Conservation (phyloP, 2,797 vertebrate genomes). For the Ispidina picta region DNA sequence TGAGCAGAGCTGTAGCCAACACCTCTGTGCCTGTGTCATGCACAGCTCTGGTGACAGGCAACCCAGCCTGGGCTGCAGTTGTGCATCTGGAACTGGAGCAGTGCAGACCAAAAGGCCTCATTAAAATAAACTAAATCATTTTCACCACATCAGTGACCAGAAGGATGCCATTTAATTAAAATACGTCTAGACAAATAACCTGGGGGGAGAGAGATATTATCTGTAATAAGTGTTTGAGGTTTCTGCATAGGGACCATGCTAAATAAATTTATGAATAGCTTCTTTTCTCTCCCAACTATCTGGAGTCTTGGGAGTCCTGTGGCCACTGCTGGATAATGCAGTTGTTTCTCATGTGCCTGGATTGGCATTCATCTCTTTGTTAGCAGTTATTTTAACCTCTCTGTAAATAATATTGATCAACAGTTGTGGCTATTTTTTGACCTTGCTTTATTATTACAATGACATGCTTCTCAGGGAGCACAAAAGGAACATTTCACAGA, state of each 20-base stretch:
- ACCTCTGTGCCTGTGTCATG: neutral
- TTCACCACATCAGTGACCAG: constrained; percentile 31
- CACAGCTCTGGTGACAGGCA: neutral
- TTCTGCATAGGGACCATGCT: neutral
- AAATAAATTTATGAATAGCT: neutral
- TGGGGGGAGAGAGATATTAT: neutral
- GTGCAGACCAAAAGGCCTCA: neutral
- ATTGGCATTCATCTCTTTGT: neutral
- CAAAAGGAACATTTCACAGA: neutral
- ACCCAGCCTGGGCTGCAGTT: neutral
- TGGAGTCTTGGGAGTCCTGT: neutral
- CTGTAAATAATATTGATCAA: neutral
- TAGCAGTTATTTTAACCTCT: neutral
- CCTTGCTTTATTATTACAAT: neutral
- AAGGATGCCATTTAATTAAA: constrained; percentile 31
- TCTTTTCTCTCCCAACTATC: neutral
- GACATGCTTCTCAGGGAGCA: neutral
- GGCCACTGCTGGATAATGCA: neutral
- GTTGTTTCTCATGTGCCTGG: neutral
- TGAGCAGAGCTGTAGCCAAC: neutral
- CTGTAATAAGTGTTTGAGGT: neutral
- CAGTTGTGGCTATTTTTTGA: neutral
- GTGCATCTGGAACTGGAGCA: neutral
- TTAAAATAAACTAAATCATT: neutral
- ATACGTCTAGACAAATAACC: constrained; percentile 59